Base-by-base conservation (phyloP, 2,113 vertebrate species). In the Antigone vipio region DNA sequence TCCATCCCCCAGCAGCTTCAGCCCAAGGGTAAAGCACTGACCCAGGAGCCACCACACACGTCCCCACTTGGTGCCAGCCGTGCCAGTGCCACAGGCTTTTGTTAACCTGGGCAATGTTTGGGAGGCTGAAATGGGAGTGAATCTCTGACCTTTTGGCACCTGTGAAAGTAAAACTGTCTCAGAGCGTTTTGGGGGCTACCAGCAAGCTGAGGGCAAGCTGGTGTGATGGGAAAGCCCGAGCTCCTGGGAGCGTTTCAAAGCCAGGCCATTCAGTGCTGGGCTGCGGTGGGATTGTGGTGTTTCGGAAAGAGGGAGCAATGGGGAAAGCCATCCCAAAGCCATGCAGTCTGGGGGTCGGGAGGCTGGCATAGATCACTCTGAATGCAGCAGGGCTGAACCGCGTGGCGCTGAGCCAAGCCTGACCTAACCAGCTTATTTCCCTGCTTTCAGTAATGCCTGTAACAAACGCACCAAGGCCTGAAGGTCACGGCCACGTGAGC, bases 381-480 rank as follows among this genome's bases (percentile, higher is more conserved):
- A 68, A 88, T 50, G 75, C 91, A 85, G 85, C 15, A 35, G 67
- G 75, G 71, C 49, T 92, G 91, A 87, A 45, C 52, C 5, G 60
- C 9, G 40, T 95, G 96, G 94, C 68, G 0, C 56, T 40, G 91
- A 59, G 95, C 95, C 89, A 96, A 85, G 69, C 58, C 93, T 96
- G 89, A 92, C 87, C 84, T 94, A 94, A 91, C 77, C 69, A 94
- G 89, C 84, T 96, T 92, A 94, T 82, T 93, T 72, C 45, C 13
- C 45, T 64, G 56, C 62, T 81, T 82, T 79, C 40, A 42, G 73
- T 91, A 95, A 94, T 82, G 81, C 87, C 81, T 1, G 9, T 42
- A 42, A 52, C 64, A 75, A 95, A 79, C 78, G 69, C 0, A 14
- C 84, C 0, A 2, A 73, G 50, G 68, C 83, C 66, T 68, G 80